Conservation (phyloP, 2,888 invertebrate genomes). For the Amiota communis region DNA sequence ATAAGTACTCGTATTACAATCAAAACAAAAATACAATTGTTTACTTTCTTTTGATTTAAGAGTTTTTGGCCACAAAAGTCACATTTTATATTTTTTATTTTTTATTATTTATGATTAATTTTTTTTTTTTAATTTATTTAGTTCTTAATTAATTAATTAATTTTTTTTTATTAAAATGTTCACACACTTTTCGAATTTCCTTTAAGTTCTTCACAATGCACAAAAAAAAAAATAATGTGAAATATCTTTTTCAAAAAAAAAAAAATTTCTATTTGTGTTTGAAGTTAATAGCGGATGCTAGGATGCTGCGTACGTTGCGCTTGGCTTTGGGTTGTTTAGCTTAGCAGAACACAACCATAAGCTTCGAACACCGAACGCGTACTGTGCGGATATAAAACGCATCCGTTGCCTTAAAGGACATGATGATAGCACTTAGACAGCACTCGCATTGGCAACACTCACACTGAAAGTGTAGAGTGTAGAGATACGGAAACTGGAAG, state of each 20-base stretch:
- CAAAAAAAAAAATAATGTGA: not conserved
- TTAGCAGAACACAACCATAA: constrained; percentile 55
- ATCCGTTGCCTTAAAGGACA: constrained; percentile 59
- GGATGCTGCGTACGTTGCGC: not conserved
- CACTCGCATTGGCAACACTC: not conserved
- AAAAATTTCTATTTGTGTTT: not conserved
- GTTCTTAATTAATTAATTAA: not conserved
- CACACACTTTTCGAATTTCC: not conserved
- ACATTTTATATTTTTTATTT: not conserved
- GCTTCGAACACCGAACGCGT: constrained; percentile 67
- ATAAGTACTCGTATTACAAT: too few species aligned
- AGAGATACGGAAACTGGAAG: not conserved
- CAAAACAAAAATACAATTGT: not conserved
- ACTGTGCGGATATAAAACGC: constrained; percentile 62
- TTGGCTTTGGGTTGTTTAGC: constrained; percentile 1
- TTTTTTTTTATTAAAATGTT: not conserved
- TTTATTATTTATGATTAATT: too few species aligned
- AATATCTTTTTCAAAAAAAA: not conserved
- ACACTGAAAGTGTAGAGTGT: constrained; percentile 14
- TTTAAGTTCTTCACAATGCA: not conserved
- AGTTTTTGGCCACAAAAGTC: not conserved
- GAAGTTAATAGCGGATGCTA: not conserved
- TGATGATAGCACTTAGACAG: constrained; percentile 14
- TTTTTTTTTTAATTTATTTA: too few species aligned
- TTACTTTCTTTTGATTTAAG: too few species aligned